Evolutionary conservation across 2,888 invertebrate species (phyloP).

Genomic region (Drosophila nigricruria): DNA sequence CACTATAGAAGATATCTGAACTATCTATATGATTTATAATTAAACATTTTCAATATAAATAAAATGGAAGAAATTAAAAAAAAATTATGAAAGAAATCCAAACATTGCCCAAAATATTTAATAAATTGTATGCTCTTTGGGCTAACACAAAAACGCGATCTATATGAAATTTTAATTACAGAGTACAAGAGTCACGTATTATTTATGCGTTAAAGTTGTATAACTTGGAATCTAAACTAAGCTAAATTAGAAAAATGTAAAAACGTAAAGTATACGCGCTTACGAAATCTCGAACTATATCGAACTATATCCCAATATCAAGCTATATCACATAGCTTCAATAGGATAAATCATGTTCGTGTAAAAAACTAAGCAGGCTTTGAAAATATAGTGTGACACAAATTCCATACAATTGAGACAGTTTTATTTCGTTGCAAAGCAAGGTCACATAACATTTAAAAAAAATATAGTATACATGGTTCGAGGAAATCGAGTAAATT

Average conservation of each 20-base stretch:
- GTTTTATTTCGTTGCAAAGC: constrained; percentile 12
- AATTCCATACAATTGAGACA: not conserved
- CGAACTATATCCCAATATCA: too few species aligned
- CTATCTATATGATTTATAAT: not conserved
- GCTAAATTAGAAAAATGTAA: not conserved
- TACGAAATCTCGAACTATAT: not conserved
- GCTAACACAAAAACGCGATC: not conserved
- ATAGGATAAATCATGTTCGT: too few species aligned
- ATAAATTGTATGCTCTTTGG: not conserved
- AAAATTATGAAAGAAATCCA: not conserved
- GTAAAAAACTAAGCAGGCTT: constrained; percentile 6
- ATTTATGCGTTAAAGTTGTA: too few species aligned
- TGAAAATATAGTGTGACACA: not conserved
- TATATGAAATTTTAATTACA: not conserved
- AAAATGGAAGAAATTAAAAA: not conserved
- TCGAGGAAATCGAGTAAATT: constrained; percentile 31
- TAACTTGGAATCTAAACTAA: too few species aligned
- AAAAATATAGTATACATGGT: not conserved
- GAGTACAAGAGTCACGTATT: not conserved
- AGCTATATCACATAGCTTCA: too few species aligned
- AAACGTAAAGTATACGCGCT: not conserved
- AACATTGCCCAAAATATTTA: not conserved
- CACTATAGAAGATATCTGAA: not conserved
- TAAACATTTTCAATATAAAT: not conserved
- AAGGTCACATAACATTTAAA: not conserved